phyloP scores from a whole-genome alignment of 1,140 invertebrate genomes.

The Kradibia gibbosae region DNA sequence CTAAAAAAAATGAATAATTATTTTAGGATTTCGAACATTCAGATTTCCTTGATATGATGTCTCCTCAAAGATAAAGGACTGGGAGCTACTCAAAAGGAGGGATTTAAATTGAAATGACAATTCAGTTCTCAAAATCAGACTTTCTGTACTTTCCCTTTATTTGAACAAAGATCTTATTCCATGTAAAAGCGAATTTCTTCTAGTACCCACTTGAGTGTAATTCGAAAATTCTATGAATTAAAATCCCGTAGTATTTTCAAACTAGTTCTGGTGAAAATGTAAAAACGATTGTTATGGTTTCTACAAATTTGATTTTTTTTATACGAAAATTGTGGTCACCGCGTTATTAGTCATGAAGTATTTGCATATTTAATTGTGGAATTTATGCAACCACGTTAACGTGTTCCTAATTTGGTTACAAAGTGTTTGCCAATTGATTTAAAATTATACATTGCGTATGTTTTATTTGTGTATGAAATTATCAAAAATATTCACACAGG shows the following conservation, averaged over 20 bases:
- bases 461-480: too few species aligned
- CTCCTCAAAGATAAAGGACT: not conserved
- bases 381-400: too few species aligned
- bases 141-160: not conserved
- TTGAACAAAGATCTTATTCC: not conserved
- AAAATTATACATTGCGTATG: too few species aligned
- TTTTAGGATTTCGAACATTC: not conserved
- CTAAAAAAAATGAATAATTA: not conserved
- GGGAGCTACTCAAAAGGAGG: not conserved
- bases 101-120: conserved; percentile 18
- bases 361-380: too few species aligned
- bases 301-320: not conserved
- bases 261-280: not conserved
- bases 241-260: not conserved
- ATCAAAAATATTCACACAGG: too few species aligned
- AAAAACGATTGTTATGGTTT: not conserved
- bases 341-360: too few species aligned
- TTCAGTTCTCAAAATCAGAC: conserved; percentile 14
- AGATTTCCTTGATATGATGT: not conserved
- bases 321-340: too few species aligned
- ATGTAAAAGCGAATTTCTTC: not conserved
- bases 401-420: too few species aligned
- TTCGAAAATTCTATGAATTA: not conserved
- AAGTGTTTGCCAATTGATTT: too few species aligned
- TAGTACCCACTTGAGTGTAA: not conserved